Percentiles rank a stretch among this genome's conserved stretches.
Conservation (phyloP, 2,797 vertebrate species). For the Chaenodraco wilsoni region DNA sequence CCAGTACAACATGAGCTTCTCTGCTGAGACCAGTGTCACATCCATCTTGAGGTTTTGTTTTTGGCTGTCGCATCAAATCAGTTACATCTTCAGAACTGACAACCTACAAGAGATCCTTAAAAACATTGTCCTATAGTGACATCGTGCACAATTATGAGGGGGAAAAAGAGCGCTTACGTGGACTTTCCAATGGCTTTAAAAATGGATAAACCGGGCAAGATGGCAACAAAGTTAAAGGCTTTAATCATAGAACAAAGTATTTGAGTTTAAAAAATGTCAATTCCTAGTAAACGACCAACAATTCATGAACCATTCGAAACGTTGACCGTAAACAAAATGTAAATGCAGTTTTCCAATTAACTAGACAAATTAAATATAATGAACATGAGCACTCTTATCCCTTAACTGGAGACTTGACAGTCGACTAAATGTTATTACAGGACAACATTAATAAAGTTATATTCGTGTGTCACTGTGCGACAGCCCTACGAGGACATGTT, state of each 20-base stretch:
- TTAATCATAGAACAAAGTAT: conserved; percentile 9
- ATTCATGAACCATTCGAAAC: conserved; percentile 5
- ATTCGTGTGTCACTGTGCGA: neutral
- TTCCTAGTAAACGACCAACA: conserved; percentile 17
- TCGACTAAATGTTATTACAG: neutral
- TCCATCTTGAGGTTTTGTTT: conserved; percentile 22
- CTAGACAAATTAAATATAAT: neutral
- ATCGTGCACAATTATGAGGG: neutral
- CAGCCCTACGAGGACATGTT: neutral
- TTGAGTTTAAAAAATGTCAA: conserved; percentile 18
- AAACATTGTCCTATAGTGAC: conserved; percentile 3
- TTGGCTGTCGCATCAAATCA: neutral
- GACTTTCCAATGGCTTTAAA: conserved; percentile 44
- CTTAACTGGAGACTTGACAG: neutral
- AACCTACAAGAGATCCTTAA: neutral
- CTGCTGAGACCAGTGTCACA: conserved; percentile 12
- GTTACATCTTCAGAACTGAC: conserved; percentile 16
- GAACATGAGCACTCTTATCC: neutral
- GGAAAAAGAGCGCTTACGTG: conserved; percentile 10
- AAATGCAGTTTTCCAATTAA: conserved; percentile 8
- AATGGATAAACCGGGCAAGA: conserved; percentile 11
- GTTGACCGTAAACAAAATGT: neutral
- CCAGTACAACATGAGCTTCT: neutral
- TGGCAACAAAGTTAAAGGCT: neutral
- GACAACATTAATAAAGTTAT: neutral